Conservation (phyloP, 1,140 invertebrate species). For the Stegodyphus mimosarum region DNA sequence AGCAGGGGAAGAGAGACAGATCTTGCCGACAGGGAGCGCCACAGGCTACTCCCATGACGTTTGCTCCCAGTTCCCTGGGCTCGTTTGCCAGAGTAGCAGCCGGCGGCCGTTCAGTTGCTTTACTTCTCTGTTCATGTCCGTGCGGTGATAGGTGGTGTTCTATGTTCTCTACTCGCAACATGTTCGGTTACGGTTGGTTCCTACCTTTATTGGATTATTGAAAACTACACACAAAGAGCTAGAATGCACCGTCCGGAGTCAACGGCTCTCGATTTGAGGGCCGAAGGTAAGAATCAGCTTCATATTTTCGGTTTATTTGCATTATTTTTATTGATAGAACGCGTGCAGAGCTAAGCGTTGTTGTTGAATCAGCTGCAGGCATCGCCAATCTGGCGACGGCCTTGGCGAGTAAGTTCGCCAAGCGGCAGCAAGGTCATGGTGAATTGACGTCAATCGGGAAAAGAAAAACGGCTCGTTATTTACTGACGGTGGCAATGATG, state of each 20-base stretch:
- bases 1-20: neutral
- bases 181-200: neutral
- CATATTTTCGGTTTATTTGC: neutral
- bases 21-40: neutral
- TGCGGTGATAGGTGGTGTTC: too few relatives aligned
- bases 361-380: conserved; percentile 35
- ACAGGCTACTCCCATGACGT: neutral
- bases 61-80: neutral
- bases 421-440: conserved; percentile 43
- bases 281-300: conserved; percentile 11
- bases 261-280: conserved; percentile 27
- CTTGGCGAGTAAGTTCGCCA: conserved; percentile 35
- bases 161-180: too few relatives aligned
- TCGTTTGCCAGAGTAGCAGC: neutral
- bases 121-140: neutral
- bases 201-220: conserved; percentile 15
- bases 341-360: neutral
- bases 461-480: conserved; percentile 16
- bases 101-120: neutral
- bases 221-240: neutral
- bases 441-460: conserved; percentile 42
- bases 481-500: conserved; percentile 23
- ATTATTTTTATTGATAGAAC: neutral
- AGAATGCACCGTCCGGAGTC: conserved; percentile 30
- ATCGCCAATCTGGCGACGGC: conserved; percentile 45